Percentiles rank a stretch among this genome's conserved stretches.
Evolutionary conservation across 2,113 vertebrate species (phyloP).

Genomic region (Mustela nigripes): DNA sequence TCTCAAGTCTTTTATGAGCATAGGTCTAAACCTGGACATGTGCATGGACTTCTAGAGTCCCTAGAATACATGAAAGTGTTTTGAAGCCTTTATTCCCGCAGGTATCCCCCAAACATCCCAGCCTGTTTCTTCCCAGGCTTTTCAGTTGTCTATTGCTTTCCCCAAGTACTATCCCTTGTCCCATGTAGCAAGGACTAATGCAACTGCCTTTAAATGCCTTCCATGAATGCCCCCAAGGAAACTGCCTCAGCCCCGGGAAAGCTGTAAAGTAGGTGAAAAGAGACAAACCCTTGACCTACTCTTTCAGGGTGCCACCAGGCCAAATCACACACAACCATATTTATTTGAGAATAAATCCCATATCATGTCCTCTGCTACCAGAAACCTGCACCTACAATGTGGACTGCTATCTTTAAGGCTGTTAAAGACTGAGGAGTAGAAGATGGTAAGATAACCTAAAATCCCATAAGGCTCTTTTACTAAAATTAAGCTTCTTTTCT

Average conservation of each 20-base stretch:
- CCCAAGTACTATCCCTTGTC: not conserved
- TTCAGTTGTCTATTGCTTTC: not conserved
- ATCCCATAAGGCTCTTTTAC: not conserved
- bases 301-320: not conserved
- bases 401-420: not conserved
- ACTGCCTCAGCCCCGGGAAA: not conserved
- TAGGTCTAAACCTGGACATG: not conserved
- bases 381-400: not conserved
- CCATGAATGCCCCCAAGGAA: not conserved
- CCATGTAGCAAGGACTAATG: not conserved
- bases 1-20: not conserved
- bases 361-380: not conserved
- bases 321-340: not conserved
- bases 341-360: not conserved
- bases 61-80: not conserved
- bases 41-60: not conserved
- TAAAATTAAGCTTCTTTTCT: not conserved
- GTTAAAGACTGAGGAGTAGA: not conserved
- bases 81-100: not conserved
- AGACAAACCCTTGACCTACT: not conserved
- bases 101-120: not conserved
- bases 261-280: not conserved
- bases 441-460: not conserved
- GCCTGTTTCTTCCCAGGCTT: not conserved
- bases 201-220: not conserved